These are phyloP conservation scores for Regulus satrapa DNA, from an alignment of 2,113 vertebrate genomes.

Conservation along the genomic window DNA sequence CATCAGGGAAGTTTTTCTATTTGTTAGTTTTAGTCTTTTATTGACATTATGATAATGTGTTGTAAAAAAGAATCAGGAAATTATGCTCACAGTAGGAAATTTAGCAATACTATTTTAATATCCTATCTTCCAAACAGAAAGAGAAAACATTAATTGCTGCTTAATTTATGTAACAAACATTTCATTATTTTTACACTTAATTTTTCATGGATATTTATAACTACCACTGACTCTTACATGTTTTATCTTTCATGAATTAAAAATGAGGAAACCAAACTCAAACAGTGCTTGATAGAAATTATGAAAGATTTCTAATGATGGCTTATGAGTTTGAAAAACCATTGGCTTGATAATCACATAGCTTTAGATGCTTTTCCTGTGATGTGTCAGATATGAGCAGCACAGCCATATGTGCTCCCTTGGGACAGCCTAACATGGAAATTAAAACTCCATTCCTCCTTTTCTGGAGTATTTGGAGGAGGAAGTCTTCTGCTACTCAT, in stretches of 20 bases:
- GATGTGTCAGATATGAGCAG: neutral
- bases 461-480: neutral
- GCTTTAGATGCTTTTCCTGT: neutral
- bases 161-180: conserved; percentile 76
- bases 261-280: conserved; percentile 60
- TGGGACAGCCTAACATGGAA: neutral
- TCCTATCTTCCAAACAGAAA: conserved; percentile 61
- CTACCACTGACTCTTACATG: conserved; percentile 28
- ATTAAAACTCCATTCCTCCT: neutral
- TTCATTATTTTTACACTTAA: conserved; percentile 68
- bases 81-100: conserved; percentile 81
- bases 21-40: conserved; percentile 67
- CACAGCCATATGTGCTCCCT: neutral
- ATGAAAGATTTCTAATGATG: conserved; percentile 62
- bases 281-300: conserved; percentile 37
- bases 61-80: conserved; percentile 74
- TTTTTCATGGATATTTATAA: conserved; percentile 66
- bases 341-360: conserved; percentile 11
- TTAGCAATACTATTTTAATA: conserved; percentile 69
- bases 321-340: conserved; percentile 53
- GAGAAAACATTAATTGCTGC: conserved; percentile 75
- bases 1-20: conserved; percentile 42
- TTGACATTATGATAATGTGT: conserved; percentile 56
- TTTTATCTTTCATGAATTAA: conserved; percentile 21
- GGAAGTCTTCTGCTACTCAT: neutral